Evolutionary conservation across 2,113 vertebrate genomes (phyloP).

Genomic region (Alces alces): DNA sequence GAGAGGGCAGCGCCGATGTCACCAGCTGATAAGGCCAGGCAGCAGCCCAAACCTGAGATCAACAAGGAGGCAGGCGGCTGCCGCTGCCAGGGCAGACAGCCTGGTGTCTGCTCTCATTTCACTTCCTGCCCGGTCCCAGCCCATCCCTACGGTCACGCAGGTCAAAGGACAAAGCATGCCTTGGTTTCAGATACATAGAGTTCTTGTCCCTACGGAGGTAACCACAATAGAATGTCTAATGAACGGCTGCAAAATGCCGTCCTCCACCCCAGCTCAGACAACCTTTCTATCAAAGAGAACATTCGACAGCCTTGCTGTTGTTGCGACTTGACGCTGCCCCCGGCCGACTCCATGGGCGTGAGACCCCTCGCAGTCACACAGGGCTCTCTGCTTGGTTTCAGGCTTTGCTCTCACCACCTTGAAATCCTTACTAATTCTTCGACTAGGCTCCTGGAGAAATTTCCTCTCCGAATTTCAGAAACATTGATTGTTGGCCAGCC

Average conservation of each 20-base stretch:
- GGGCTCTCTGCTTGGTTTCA: neutral
- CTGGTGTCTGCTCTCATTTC: conserved; percentile 69
- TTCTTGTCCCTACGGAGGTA: rapidly evolving
- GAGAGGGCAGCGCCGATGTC: conserved; percentile 66
- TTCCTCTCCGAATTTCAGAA: neutral
- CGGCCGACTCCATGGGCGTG: neutral
- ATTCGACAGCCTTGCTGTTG: neutral
- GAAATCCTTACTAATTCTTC: neutral
- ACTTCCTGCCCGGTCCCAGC: conserved; percentile 25
- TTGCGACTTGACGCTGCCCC: neutral
- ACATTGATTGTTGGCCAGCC: neutral
- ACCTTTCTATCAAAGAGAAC: neutral
- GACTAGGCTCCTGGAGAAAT: neutral
- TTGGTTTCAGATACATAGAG: neutral
- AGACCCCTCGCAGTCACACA: too few relatives aligned
- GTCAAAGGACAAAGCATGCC: neutral
- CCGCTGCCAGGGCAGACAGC: conserved; percentile 60
- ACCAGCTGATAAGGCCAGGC: conserved; percentile 69
- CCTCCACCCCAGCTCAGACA: neutral
- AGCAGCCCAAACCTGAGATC: conserved; percentile 70
- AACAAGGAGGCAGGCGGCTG: conserved; percentile 65
- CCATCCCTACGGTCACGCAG: conserved; percentile 12
- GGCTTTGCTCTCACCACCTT: neutral
- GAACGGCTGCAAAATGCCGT: neutral
- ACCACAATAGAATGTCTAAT: neutral